Base-by-base conservation (phyloP, 2,888 invertebrate genomes). In the Ptychoptera contaminata region DNA sequence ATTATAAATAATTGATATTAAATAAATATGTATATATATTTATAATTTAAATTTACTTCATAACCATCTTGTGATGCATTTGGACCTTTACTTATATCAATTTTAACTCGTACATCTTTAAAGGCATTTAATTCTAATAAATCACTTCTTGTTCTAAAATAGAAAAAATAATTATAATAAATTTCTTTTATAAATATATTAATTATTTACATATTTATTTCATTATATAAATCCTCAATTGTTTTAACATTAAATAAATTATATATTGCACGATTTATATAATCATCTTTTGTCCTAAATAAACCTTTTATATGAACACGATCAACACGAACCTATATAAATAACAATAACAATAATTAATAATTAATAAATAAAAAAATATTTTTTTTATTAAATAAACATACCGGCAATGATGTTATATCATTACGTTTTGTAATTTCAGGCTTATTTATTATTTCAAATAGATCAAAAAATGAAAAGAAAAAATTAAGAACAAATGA, bases 51-150 rank as follows among this genome's bases (percentile, higher is more conserved):
- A n/a, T n/a, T n/a, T n/a, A n/a, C 81, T 71, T 90, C 85, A 43
- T 86, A 74, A 10, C 88, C 90, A 59, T 84, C 77, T 0, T 80
- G 76, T n/a, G 82, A 75, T 11, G 85, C 74, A 50, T 74, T 75
- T 0, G 77, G 73, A 1, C 88, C 88, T 43, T 76, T 76, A 44
- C 86, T 85, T 6, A 88, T 84, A 62, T 97, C 96, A 49, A 97
- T 87, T 50, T 76, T 77, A 14, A 94, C 81, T 3, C 77, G 78
- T 43, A 94, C 79, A 55, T 82, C 81, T 47, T 82, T 82, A 65
- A 96, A 96, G 57, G 94, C 86, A 6, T 92, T 93, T 53, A 93
- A 71, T 43, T 79, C 75, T 57, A 86, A 82, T 45, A 94, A 68
- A 51, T 82, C 82, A 14, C 74, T 69, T 43, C 82, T 76, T 10